Percentiles rank a stretch among this genome's conserved stretches.
Conservation (phyloP, 2,113 vertebrate genomes). For the Smithornis capensis region DNA sequence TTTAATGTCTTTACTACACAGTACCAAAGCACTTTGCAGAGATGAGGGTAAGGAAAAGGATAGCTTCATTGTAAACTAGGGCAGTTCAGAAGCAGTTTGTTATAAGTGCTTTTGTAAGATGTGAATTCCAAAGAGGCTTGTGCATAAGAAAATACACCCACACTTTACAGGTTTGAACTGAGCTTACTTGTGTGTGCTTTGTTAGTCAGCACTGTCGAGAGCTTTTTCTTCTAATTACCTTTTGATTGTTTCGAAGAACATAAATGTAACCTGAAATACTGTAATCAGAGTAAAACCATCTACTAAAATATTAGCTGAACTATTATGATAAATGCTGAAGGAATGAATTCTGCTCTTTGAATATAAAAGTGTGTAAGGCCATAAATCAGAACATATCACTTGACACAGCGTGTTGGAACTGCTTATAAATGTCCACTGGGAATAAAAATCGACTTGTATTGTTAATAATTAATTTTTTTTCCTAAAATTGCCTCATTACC, state of each 20-base stretch:
- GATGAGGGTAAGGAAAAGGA: neutral
- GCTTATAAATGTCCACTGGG: neutral
- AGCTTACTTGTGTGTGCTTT: neutral
- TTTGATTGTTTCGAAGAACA: neutral
- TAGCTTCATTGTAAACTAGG: neutral
- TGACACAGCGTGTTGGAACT: neutral
- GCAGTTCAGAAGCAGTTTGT: neutral
- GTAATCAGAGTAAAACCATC: neutral
- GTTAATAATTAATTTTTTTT: neutral
- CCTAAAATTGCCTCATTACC: neutral
- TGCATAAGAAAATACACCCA: constrained; percentile 1
- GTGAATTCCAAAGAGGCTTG: neutral
- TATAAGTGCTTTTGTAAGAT: neutral
- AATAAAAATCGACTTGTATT: constrained; percentile 12
- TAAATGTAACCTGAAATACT: neutral
- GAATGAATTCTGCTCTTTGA: neutral
- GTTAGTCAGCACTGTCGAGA: neutral
- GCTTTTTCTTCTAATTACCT: neutral
- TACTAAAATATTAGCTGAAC: neutral
- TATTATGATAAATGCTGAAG: neutral
- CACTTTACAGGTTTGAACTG: neutral
- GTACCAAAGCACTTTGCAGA: neutral
- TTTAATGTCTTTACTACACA: neutral
- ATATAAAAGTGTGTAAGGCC: neutral
- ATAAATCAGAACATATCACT: neutral